Evolutionary conservation across 1,140 invertebrate genomes (phyloP), one percentile per base, ranked within the genome.

Genomic region (Apis laboriosa): DNA sequence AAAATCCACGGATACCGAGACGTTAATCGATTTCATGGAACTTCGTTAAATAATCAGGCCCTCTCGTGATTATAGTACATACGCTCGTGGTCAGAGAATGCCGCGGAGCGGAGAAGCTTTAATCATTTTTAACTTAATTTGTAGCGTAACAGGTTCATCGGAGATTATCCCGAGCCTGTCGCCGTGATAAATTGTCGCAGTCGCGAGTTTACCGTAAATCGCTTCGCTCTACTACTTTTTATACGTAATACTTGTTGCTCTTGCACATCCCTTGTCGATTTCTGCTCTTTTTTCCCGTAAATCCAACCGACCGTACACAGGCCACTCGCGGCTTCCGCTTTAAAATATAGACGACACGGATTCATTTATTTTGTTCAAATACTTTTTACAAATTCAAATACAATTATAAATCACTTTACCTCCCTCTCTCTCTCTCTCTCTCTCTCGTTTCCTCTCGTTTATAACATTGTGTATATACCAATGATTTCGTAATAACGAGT

Each of bases 61-160:
- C 9, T 51, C 12, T 43, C 28, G 17, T 12, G 15, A 76, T 72
- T n/a, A 55, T 12, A 15, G 67, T 28, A 8, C 8, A 43, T 19
- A 53, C 49, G n/a, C 43, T 8, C 49, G 49, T n/a, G 8, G 2
- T 7, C 12, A 11, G n/a, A 34, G 63, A 28, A 15, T 19, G 34
- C 53, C 34, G 34, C 34, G 34, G 34, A 43, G 34, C 34, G 34
- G 34, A 43, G 34, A 34, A 34, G 43, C 21, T 66, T 66, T 80
- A 75, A 80, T 75, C 71, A 58, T 75, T 80, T 80, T 74, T 80
- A 80, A 75, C 75, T 80, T 80, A 80, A 80, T 75, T 80, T 80
- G 79, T 66, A 80, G 51, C 61, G 79, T 66, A 74, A 75, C 79
- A 67, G 79, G 72, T 75, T 80, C 79, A 75, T 80, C 24, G 79